These are phyloP conservation scores for Gymnobelideus leadbeateri DNA, from an alignment of 2,113 vertebrate species.

Conservation along the genomic window DNA sequence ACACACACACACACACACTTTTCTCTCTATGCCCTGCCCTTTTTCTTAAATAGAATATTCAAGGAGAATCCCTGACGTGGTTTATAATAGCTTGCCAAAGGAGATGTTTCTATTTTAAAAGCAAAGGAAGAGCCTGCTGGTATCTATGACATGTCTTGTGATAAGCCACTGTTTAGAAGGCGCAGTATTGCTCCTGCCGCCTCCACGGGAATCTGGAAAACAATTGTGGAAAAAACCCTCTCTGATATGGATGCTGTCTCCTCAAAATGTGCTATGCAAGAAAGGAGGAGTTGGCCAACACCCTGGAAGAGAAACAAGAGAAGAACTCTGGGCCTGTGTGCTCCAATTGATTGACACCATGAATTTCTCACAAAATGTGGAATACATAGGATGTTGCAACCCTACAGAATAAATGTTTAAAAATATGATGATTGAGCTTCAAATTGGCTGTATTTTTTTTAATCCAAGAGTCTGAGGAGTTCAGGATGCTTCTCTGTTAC, in stretches of 20 bases:
- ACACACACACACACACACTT: no score
- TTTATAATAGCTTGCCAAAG: slow-evolving; percentile 49
- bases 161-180: slow-evolving; percentile 70
- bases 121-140: slow-evolving; percentile 39
- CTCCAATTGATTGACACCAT: slow-evolving; percentile 10
- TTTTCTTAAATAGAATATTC: slow-evolving; percentile 26
- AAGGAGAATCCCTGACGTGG: slow-evolving; percentile 70
- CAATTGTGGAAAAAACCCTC: slow-evolving; percentile 42
- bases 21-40: background rate
- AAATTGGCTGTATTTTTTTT: background rate
- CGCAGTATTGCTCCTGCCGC: slow-evolving; percentile 51
- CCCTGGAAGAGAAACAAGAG: slow-evolving; percentile 27
- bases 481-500: background rate
- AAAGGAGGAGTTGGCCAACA: background rate
- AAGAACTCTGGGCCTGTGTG: background rate
- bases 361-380: background rate
- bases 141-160: slow-evolving; percentile 44
- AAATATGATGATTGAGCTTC: background rate
- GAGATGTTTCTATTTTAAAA: slow-evolving; percentile 71
- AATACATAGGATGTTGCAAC: background rate
- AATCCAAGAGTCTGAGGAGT: slow-evolving; percentile 3
- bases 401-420: no score
- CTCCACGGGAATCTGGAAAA: slow-evolving; percentile 56
- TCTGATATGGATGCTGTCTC: slow-evolving; percentile 25
- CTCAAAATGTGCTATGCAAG: background rate